Percentiles rank a stretch among this genome's conserved stretches.
phyloP scores from a whole-genome alignment of 2,888 invertebrate species.

The Caenorhabditis afra region DNA sequence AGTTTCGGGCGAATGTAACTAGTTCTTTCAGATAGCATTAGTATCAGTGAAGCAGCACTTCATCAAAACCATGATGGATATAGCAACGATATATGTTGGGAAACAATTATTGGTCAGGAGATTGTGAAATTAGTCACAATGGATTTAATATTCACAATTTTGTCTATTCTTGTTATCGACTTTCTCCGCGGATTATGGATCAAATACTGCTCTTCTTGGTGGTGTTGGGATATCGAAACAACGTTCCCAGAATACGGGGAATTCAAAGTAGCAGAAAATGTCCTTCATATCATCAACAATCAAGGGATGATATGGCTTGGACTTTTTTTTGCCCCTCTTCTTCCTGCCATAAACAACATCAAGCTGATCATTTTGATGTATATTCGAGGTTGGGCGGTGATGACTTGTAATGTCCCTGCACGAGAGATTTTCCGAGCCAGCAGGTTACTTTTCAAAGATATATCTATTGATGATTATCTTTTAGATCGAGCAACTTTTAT shows the following conservation, averaged over 20 bases:
- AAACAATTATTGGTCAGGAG: slow-evolving; percentile 98
- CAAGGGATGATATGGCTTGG: slow-evolving; percentile 99
- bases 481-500: slow-evolving; percentile 91
- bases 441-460: slow-evolving; percentile 64
- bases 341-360: slow-evolving; percentile 91
- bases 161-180: slow-evolving; percentile 90
- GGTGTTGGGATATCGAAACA: slow-evolving; percentile 98
- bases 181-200: slow-evolving; percentile 94
- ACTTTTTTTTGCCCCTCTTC: slow-evolving; percentile 95
- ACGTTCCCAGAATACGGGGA: slow-evolving; percentile 96
- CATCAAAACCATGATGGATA: slow-evolving; percentile 50
- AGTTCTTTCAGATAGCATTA: slow-evolving; percentile 8
- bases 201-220: slow-evolving; percentile 86
- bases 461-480: slow-evolving; percentile 6
- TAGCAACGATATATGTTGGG: slow-evolving; percentile 88
- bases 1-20: no score
- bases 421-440: slow-evolving; percentile 91
- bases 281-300: slow-evolving; percentile 94
- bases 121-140: slow-evolving; percentile 94
- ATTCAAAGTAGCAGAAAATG: slow-evolving; percentile 98
- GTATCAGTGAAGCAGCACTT: slow-evolving; percentile 28
- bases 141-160: slow-evolving; percentile 91
- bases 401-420: slow-evolving; percentile 96
- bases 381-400: slow-evolving; percentile 83
- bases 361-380: slow-evolving; percentile 95